phyloP scores from a whole-genome alignment of 2,888 invertebrate genomes.

The Diarsia brunnea region DNA sequence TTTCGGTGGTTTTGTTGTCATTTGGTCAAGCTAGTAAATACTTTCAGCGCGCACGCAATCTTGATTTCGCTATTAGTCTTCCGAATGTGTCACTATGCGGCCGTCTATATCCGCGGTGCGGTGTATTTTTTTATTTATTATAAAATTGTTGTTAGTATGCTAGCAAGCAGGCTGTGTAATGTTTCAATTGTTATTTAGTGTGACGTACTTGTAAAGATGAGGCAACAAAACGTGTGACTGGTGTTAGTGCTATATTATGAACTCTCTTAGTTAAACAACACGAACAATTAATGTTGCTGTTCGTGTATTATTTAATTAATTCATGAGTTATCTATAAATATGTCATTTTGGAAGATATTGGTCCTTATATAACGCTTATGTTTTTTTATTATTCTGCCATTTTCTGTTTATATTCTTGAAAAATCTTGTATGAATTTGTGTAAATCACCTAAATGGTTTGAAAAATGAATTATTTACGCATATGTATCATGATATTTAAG shows the following conservation, averaged over 20 bases:
- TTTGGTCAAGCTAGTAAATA: not conserved
- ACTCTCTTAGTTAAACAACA: constrained; percentile 30
- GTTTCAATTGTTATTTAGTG: constrained; percentile 52
- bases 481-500: constrained; percentile 31
- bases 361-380: not conserved
- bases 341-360: constrained; percentile 27
- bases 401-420: not conserved
- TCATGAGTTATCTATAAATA: constrained; percentile 11
- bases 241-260: constrained; percentile 19
- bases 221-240: not conserved
- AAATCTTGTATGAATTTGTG: constrained; percentile 4
- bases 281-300: not conserved
- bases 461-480: constrained; percentile 33
- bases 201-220: constrained; percentile 1
- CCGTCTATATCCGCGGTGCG: constrained; percentile 19
- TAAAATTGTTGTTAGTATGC: constrained; percentile 57
- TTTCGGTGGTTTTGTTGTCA: too few relatives aligned
- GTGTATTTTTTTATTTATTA: constrained; percentile 44
- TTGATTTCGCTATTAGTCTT: not conserved
- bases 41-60: not conserved
- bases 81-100: not conserved
- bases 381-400: not conserved
- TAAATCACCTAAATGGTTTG: constrained; percentile 1
- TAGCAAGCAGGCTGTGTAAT: constrained; percentile 72
- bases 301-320: constrained; percentile 14